Base-by-base conservation (phyloP, 2,113 vertebrate species). In the Leptobrachium ailaonicum region DNA sequence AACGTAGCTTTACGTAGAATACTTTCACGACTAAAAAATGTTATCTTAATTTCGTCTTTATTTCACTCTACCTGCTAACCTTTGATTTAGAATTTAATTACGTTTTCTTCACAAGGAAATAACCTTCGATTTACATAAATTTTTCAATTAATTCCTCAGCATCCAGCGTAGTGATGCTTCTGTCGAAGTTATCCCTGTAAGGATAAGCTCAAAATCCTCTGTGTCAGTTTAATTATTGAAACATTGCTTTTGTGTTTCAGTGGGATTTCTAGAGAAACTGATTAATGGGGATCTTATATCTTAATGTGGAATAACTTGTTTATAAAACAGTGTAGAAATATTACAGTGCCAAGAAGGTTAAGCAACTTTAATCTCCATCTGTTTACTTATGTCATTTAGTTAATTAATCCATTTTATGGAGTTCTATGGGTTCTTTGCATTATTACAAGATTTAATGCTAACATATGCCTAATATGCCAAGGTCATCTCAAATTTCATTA, bases 401-500 rank as follows among this genome's bases (percentile, higher is more conserved):
- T 92, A 90, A 91, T 92, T 92, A 93, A 88, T 86, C 84, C 89
- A 89, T 89, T 92, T 91, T 92, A 90, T 88, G 87, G 90, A 88
- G 87, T 88, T 90, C 4, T 40, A 10, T 64, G 20, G 62, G 50
- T 60, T 50, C 4, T 88, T 87, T 88, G 87, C 92, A 89, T 86
- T 84, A 90, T 90, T 89, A 90, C 89, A 88, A 86, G 87, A 88
- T 90, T 88, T 90, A 87, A 89, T 87, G 86, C 90, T 92, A 92
- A 92, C 92, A 89, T 88, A 85, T 87, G 90, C 90, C 91, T 93
- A 87, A 92, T 93, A 92, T 91, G 90, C 88, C 89, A 88, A 86
- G 91, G 91, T 92, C 91, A 92, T 93, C 91, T 92, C 87, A 82
- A 88, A 88, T 88, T 90, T 89, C 92, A 92, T 94, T 91, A 91